Evolutionary conservation across 53 echinoderm and acorn worm species (phyloP).

Genomic region (Hippasteria phrygiana): DNA sequence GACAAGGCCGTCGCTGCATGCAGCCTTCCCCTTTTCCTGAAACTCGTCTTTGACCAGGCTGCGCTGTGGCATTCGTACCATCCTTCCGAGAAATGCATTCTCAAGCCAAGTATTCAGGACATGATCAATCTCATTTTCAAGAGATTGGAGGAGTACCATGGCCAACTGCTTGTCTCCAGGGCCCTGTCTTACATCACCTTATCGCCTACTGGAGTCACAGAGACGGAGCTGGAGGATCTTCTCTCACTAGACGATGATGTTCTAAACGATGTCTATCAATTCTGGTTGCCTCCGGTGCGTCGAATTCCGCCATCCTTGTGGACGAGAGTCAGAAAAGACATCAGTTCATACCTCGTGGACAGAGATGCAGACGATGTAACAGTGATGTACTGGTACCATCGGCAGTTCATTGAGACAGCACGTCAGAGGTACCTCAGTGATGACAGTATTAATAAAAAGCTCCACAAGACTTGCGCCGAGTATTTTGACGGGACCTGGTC

Average conservation of each 20-base stretch:
- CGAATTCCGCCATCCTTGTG: slow-evolving; percentile 70
- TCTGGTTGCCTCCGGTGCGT: slow-evolving; percentile 65
- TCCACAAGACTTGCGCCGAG: slow-evolving; percentile 44
- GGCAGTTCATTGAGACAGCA: slow-evolving; percentile 72
- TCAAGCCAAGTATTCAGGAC: slow-evolving; percentile 22
- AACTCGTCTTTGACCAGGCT: slow-evolving; percentile 63
- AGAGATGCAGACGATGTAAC: slow-evolving; percentile 65
- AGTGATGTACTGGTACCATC: slow-evolving; percentile 70
- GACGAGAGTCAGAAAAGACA: slow-evolving; percentile 62
- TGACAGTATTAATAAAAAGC: not conserved
- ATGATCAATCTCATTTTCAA: slow-evolving; percentile 57
- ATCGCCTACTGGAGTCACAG: slow-evolving; percentile 61
- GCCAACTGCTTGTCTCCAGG: slow-evolving; percentile 54
- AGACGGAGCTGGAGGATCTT: slow-evolving; percentile 66
- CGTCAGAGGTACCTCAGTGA: slow-evolving; percentile 60
- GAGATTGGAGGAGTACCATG: slow-evolving; percentile 61
- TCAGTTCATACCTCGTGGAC: slow-evolving; percentile 63
- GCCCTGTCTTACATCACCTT: slow-evolving; percentile 65
- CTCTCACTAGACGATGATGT: slow-evolving; percentile 71
- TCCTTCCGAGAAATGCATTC: slow-evolving; percentile 27
- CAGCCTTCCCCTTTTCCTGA: slow-evolving; percentile 68
- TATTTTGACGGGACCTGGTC: slow-evolving; percentile 61
- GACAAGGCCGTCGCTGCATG: slow-evolving; percentile 36
- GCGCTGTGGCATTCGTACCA: slow-evolving; percentile 62
- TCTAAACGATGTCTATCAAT: slow-evolving; percentile 70